These are phyloP conservation scores for Dreissena polymorpha DNA, from an alignment of 1,140 invertebrate genomes.

Conservation along the genomic window DNA sequence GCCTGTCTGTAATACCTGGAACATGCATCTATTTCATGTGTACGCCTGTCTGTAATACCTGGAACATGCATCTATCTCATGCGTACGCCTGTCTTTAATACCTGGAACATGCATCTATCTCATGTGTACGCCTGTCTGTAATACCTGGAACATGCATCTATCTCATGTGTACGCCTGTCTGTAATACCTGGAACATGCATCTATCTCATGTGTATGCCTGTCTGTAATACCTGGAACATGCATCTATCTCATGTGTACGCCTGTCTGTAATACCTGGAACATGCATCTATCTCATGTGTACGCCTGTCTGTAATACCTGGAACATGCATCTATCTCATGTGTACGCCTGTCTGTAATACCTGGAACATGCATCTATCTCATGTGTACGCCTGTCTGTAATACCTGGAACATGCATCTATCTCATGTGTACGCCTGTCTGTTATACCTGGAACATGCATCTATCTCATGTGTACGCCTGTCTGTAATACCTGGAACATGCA, in stretches of 20 bases:
- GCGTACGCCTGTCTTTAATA: slow-evolving; percentile 55
- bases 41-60: slow-evolving; percentile 66
- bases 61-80: slow-evolving; percentile 73
- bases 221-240: slow-evolving; percentile 78
- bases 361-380: slow-evolving; percentile 75
- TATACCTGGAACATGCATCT: slow-evolving; percentile 80
- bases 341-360: slow-evolving; percentile 62
- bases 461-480: no score
- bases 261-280: slow-evolving; percentile 76
- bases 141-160: slow-evolving; percentile 79
- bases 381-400: slow-evolving; percentile 26
- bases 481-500: slow-evolving; percentile 78
- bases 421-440: background rate
- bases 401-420: slow-evolving; percentile 79
- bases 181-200: slow-evolving; percentile 79
- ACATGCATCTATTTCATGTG: slow-evolving; percentile 58
- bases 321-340: slow-evolving; percentile 71
- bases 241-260: no score
- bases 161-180: no score
- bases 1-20: slow-evolving; percentile 73
- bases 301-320: slow-evolving; percentile 68
- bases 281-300: no score
- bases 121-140: background rate
- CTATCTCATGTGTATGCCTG: no score
- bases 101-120: slow-evolving; percentile 78